Base-by-base conservation (phyloP, 2,797 vertebrate species). In the Sebastolobus altivelis region DNA sequence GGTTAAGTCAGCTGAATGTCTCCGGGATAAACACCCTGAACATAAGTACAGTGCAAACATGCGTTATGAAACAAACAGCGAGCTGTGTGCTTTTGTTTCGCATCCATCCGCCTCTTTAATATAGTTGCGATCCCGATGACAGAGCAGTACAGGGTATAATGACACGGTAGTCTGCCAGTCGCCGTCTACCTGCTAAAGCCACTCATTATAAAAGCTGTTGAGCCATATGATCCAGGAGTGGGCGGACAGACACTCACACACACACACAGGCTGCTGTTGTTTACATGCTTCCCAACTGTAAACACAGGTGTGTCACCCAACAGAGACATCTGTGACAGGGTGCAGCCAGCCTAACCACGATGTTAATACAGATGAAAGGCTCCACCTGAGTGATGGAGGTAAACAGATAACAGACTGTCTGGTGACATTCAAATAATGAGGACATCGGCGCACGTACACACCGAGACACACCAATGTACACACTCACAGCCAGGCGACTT, bases 241-340 rank as follows among this genome's bases (percentile, higher is more conserved):
- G 82, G 77, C 35, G 58, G 72, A 83, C 72, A 65, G 1, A 82
- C 77, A 61, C 33, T 0, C 75, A 56, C 75, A 37, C 82, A 49
- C 56, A 76, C 75, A 67, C 5, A 38, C 65, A 59, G 52, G 67
- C 75, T 18, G 27, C 56, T 82, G 79, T 80, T 87, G 81, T 86
- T 90, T 92, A 92, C 78, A 83, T 20, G 79, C 69, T 75, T 66
- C 38, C 72, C 55, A 56, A 92, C 72, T 79, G 88, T 92, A 93
- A 93, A 92, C 88, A 93, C 89, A 93, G 93, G 92, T 93, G 92
- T 92, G 84, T 91, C 86, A 81, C 78, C 84, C 73, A 59, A 72
- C 65, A 80, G 79, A 91, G 72, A 79, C 73, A 56, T 83, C 69
- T 70, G 78, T 71, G 81, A 84, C 72, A 65, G 66, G 70, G 86